Conservation (phyloP, 2,113 vertebrate species). For the Pelusios castaneus region DNA sequence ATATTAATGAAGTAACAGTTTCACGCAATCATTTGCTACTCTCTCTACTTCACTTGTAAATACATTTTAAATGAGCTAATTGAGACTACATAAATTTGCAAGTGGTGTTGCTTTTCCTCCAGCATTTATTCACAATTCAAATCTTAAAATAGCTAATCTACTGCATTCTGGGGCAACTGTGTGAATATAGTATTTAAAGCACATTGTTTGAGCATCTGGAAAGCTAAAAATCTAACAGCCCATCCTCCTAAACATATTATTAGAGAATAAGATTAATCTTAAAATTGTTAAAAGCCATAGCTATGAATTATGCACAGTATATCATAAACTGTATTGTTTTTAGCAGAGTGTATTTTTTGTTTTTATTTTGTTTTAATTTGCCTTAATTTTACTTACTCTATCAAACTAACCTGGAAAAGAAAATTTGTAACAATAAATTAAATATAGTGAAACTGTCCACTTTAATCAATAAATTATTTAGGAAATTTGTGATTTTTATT, state of each 20-base stretch:
- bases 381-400: constrained; percentile 52
- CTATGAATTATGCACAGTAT: constrained; percentile 63
- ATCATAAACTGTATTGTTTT: constrained; percentile 53
- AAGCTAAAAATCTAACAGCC: constrained; percentile 78
- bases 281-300: constrained; percentile 73
- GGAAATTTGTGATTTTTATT: constrained; percentile 51
- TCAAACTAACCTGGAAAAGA: constrained; percentile 58
- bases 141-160: constrained; percentile 81
- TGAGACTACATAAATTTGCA: constrained; percentile 76
- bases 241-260: constrained; percentile 81
- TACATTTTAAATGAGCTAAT: constrained; percentile 79
- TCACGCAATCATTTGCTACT: constrained; percentile 74
- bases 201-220: constrained; percentile 83
- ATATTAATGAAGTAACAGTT: constrained; percentile 80
- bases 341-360: not conserved
- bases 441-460: constrained; percentile 61
- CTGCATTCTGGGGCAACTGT: constrained; percentile 70
- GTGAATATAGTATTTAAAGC: constrained; percentile 76
- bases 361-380: not conserved
- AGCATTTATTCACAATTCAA: constrained; percentile 78
- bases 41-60: constrained; percentile 77
- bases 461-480: constrained; percentile 44
- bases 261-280: constrained; percentile 81
- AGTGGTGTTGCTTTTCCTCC: constrained; percentile 73
- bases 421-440: constrained; percentile 59